Evolutionary conservation across 2,113 vertebrate species (phyloP).

Genomic region (Chroicocephalus ridibundus): DNA sequence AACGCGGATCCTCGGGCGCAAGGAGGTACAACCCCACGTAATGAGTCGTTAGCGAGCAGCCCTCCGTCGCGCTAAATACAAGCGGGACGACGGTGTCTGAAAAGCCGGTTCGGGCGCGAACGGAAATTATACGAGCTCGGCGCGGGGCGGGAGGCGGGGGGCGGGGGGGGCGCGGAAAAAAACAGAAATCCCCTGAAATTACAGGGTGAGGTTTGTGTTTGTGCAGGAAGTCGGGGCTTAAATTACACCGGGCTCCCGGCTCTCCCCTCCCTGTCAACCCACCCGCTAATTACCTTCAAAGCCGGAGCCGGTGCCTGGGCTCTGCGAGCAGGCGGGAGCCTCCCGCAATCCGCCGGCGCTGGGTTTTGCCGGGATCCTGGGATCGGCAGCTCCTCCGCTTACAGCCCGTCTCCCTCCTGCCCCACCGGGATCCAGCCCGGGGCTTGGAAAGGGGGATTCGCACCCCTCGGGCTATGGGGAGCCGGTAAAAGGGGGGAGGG

Average conservation of each 20-base stretch:
- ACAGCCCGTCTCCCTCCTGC: background rate
- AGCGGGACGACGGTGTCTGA: accelerated
- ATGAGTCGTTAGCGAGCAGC: background rate
- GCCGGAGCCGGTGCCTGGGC: background rate
- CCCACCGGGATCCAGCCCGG: background rate
- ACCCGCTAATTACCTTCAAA: background rate
- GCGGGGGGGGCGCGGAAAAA: too few species aligned
- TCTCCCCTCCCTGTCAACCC: background rate
- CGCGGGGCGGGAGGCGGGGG: too few species aligned
- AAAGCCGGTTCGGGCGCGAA: background rate
- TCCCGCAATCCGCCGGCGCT: accelerated
- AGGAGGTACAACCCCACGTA: background rate
- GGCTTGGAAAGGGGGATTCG: background rate
- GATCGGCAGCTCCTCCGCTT: accelerated
- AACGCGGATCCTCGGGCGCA: background rate
- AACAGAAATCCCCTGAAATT: background rate
- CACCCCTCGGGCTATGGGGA: background rate
- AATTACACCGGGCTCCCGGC: background rate
- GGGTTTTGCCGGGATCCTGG: background rate
- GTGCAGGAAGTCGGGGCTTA: background rate
- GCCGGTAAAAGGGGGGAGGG: accelerated
- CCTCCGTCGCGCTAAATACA: background rate
- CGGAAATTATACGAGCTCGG: background rate
- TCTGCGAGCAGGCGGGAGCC: background rate
- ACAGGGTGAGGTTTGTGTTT: background rate